A percentile compares a stretch with the other conserved stretches of the same genome.
Evolutionary conservation across 2,113 vertebrate species (phyloP).

Genomic region (Eudorcas thomsonii): DNA sequence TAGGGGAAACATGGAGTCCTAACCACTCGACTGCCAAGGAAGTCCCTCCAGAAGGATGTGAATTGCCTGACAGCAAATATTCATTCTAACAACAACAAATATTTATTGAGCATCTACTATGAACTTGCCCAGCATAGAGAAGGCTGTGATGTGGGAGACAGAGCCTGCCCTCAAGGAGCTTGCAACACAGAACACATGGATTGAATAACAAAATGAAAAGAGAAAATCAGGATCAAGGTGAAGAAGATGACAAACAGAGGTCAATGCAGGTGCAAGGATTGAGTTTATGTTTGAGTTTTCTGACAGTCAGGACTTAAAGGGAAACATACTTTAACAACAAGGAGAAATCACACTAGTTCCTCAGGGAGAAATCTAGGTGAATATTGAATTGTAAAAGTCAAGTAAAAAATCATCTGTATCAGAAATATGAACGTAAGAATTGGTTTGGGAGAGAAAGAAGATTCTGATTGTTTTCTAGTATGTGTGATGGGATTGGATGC

Average conservation of each 20-base stretch:
- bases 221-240: background rate
- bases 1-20: background rate
- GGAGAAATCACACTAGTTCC: background rate
- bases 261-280: background rate
- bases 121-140: background rate
- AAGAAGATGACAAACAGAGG: background rate
- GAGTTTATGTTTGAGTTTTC: background rate
- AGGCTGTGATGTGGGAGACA: background rate
- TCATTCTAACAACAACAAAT: background rate
- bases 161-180: background rate
- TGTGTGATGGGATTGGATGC: too few species aligned
- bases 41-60: background rate
- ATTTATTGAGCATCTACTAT: background rate
- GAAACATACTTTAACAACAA: background rate
- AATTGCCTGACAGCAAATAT: background rate
- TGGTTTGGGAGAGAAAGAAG: background rate
- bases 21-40: background rate
- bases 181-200: background rate
- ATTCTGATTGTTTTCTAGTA: background rate
- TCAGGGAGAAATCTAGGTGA: background rate
- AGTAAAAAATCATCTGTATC: background rate
- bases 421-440: background rate
- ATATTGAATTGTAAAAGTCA: background rate
- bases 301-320: background rate
- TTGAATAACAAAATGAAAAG: background rate